A percentile compares a stretch with the other conserved stretches of the same genome.
Conservation (phyloP, 2,888 invertebrate genomes). For the Heterodera filipjevi region DNA sequence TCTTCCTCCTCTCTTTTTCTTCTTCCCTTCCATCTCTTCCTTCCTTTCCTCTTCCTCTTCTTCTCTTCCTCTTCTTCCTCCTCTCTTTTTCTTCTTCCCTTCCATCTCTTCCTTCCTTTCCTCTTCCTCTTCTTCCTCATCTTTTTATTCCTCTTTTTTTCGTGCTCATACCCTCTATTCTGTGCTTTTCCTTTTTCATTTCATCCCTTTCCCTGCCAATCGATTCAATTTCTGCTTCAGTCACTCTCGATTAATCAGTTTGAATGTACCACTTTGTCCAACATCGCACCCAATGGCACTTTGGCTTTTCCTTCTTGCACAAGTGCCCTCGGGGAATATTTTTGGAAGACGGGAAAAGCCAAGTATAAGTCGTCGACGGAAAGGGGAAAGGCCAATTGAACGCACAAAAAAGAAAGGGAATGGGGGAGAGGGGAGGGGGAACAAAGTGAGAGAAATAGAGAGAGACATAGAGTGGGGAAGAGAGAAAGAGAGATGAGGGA, state of each 20-base stretch:
- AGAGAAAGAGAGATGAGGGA: too few species aligned
- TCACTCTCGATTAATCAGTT: background rate
- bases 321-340: background rate
- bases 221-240: background rate
- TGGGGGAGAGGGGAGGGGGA: too few species aligned
- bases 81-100: background rate
- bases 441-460: too few species aligned
- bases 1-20: background rate
- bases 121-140: background rate
- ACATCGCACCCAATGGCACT: conserved; percentile 2
- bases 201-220: background rate
- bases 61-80: background rate
- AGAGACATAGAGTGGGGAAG: too few species aligned
- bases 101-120: background rate
- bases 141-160: background rate
- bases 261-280: background rate
- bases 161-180: background rate
- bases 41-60: background rate
- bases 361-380: background rate
- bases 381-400: background rate
- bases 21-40: background rate
- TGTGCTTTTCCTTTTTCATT: background rate
- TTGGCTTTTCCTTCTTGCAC: background rate
- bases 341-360: background rate
- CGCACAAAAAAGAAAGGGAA: background rate